A percentile compares a stretch with the other conserved stretches of the same genome.
Conservation (phyloP, 2,888 invertebrate species). For the Kuschelorhynchus macadamiae region DNA sequence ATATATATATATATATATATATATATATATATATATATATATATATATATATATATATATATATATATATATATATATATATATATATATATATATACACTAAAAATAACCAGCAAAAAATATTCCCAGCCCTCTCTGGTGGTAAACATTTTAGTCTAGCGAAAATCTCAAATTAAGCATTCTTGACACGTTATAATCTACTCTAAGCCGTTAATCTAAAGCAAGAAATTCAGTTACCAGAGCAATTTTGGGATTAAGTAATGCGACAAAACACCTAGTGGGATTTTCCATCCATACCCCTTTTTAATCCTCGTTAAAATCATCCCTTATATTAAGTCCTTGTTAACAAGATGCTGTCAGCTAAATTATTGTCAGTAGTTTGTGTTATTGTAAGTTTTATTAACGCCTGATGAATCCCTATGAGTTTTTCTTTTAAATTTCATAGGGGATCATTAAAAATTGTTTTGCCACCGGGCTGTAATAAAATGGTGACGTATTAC, state of each 20-base stretch:
- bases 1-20: too few relatives aligned
- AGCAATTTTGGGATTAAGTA: constrained; percentile 16
- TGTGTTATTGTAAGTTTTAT: not conserved
- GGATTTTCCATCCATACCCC: not conserved
- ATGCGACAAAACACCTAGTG: not conserved
- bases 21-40: too few relatives aligned
- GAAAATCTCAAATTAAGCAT: constrained; percentile 17
- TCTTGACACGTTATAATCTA: constrained; percentile 6
- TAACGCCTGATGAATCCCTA: not conserved
- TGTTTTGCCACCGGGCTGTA: not conserved
- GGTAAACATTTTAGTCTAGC: too few relatives aligned
- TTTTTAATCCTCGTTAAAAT: constrained; percentile 22
- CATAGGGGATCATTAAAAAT: too few relatives aligned
- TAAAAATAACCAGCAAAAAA: too few relatives aligned
- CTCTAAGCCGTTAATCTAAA: not conserved
- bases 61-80: too few relatives aligned
- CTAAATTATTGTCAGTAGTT: not conserved
- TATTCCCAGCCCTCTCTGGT: too few relatives aligned
- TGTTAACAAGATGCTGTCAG: constrained; percentile 19
- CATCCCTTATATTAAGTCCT: constrained; percentile 19
- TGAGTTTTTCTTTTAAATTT: too few relatives aligned
- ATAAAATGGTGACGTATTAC: too few relatives aligned
- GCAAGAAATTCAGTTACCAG: not conserved
- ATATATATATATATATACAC: too few relatives aligned
- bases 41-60: too few relatives aligned